Evolutionary conservation across 2,888 invertebrate genomes (phyloP).

Genomic region (Cataglyphis altisquamis): DNA sequence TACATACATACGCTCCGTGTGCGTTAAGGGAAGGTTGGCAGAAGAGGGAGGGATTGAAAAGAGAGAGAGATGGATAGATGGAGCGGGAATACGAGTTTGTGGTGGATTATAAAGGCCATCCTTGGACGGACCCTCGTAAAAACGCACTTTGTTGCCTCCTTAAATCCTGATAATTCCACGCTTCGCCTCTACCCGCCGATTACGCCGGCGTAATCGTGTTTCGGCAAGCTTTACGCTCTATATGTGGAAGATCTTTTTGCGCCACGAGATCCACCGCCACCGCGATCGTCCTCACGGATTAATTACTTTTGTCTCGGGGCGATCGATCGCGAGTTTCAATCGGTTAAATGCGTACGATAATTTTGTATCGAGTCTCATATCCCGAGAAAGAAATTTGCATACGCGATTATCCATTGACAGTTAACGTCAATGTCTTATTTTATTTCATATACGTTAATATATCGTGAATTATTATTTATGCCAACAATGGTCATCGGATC

Average conservation of each 20-base stretch:
- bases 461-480: background rate
- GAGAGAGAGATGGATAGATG: background rate
- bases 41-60: background rate
- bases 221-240: slow-evolving; percentile 74
- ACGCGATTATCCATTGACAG: background rate
- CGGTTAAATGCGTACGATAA: slow-evolving; percentile 8
- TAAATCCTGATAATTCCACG: slow-evolving; percentile 79
- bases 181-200: slow-evolving; percentile 76
- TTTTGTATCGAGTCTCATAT: slow-evolving; percentile 16
- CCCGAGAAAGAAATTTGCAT: background rate
- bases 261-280: slow-evolving; percentile 56
- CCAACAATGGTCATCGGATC: background rate
- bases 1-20: background rate
- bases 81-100: slow-evolving; percentile 64
- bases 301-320: slow-evolving; percentile 71
- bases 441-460: background rate
- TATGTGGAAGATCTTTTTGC: slow-evolving; percentile 72
- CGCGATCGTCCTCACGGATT: slow-evolving; percentile 55
- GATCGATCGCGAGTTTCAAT: slow-evolving; percentile 47
- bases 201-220: slow-evolving; percentile 76
- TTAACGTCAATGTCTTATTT: background rate
- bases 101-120: slow-evolving; percentile 77
- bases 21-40: slow-evolving; percentile 1
- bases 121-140: slow-evolving; percentile 77
- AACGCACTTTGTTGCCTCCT: slow-evolving; percentile 79